These are phyloP conservation scores for Poecilia wingei DNA, from an alignment of 2,797 vertebrate species.

Conservation along the genomic window DNA sequence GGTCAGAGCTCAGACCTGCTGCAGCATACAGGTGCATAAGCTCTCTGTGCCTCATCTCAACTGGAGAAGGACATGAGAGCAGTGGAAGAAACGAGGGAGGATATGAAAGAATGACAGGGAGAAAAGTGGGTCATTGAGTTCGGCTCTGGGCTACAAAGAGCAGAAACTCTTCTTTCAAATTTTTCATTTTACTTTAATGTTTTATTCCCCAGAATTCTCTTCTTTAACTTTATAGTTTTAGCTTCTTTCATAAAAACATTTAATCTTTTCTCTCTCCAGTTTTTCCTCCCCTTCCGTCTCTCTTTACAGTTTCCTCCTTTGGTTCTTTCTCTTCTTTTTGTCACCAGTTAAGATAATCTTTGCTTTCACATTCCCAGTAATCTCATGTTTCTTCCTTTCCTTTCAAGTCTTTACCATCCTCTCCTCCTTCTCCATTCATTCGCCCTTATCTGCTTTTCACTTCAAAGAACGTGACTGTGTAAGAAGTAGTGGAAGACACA, in stretches of 20 bases:
- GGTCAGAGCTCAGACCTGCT: conserved; percentile 46
- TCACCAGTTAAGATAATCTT: not conserved
- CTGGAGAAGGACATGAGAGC: not conserved
- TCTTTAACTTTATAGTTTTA: not conserved
- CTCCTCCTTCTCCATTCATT: not conserved
- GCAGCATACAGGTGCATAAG: conserved; percentile 13
- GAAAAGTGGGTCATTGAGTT: conserved; percentile 73
- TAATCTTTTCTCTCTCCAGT: not conserved
- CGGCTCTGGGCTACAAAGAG: conserved; percentile 33
- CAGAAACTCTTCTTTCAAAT: not conserved
- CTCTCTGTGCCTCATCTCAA: not conserved
- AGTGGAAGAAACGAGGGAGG: not conserved
- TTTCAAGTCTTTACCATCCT: not conserved
- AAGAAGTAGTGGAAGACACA: not conserved
- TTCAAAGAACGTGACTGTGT: conserved; percentile 12
- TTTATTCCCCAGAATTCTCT: not conserved
- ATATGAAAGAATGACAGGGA: conserved; percentile 8
- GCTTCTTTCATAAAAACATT: not conserved
- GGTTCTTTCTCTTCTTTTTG: not conserved
- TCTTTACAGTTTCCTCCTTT: not conserved
- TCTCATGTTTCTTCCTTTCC: not conserved
- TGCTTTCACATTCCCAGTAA: not conserved
- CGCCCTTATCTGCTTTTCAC: not conserved
- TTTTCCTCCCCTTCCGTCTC: not conserved
- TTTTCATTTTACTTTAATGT: not conserved